A percentile compares a stretch with the other conserved stretches of the same genome.
phyloP scores from a whole-genome alignment of 2,888 invertebrate species.

The Chironomus riparius region DNA sequence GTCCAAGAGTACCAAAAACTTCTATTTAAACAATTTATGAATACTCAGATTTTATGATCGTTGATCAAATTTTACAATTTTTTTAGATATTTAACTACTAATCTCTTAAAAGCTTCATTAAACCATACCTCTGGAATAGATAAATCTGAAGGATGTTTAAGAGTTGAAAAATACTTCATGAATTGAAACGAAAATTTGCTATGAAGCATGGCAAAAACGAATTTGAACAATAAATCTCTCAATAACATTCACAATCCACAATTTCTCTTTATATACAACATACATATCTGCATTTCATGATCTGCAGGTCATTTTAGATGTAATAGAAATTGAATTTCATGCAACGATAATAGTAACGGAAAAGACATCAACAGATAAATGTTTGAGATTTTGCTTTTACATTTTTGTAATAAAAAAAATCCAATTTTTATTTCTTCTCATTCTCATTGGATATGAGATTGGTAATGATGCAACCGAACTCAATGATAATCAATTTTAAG shows the following conservation, averaged over 20 bases:
- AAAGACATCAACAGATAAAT: neutral
- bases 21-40: too few species aligned
- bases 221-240: neutral
- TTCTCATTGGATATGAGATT: neutral
- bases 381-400: neutral
- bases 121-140: too few species aligned
- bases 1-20: too few species aligned
- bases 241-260: neutral
- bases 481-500: too few species aligned
- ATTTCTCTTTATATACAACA: neutral
- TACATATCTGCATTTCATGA: neutral
- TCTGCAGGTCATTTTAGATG: neutral
- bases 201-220: neutral
- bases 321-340: neutral
- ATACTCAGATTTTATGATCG: too few species aligned
- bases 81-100: too few species aligned
- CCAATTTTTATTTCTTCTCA: neutral
- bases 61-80: too few species aligned
- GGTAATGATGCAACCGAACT: too few species aligned
- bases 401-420: neutral
- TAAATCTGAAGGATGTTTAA: too few species aligned
- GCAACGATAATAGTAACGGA: neutral
- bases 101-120: too few species aligned
- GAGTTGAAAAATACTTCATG: too few species aligned
- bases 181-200: neutral